Evolutionary conservation across 2,113 vertebrate genomes (phyloP).

Genomic region (Puma concolor): DNA sequence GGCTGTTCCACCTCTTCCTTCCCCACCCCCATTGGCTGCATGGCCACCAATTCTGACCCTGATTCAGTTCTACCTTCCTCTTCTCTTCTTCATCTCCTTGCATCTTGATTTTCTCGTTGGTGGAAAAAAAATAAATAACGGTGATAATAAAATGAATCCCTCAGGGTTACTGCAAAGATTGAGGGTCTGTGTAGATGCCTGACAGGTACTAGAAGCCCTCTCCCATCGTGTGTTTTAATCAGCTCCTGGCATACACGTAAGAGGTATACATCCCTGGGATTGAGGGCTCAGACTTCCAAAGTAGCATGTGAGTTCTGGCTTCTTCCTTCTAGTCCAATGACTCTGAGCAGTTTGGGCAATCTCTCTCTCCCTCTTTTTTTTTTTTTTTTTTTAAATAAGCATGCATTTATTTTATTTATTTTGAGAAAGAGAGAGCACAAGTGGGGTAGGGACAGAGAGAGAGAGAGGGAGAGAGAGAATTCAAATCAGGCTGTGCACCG

Average conservation of each 20-base stretch:
- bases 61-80: neutral
- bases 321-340: too few species aligned
- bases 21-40: fast-evolving
- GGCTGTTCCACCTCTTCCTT: too few species aligned
- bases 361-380: neutral
- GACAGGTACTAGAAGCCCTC: neutral
- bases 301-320: neutral
- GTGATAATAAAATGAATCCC: neutral
- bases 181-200: neutral
- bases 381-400: too few species aligned
- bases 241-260: neutral
- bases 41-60: neutral
- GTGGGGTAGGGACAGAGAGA: too few species aligned
- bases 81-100: neutral
- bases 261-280: fast-evolving
- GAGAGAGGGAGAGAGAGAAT: too few species aligned
- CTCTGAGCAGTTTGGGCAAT: neutral
- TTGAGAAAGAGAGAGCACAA: too few species aligned
- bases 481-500: too few species aligned
- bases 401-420: too few species aligned
- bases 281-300: neutral
- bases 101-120: neutral
- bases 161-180: neutral
- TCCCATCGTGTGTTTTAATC: neutral
- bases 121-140: neutral